A percentile compares a stretch with the other conserved stretches of the same genome.
Evolutionary conservation across 2,797 vertebrate species (phyloP).

Genomic region (Trachurus trachurus): DNA sequence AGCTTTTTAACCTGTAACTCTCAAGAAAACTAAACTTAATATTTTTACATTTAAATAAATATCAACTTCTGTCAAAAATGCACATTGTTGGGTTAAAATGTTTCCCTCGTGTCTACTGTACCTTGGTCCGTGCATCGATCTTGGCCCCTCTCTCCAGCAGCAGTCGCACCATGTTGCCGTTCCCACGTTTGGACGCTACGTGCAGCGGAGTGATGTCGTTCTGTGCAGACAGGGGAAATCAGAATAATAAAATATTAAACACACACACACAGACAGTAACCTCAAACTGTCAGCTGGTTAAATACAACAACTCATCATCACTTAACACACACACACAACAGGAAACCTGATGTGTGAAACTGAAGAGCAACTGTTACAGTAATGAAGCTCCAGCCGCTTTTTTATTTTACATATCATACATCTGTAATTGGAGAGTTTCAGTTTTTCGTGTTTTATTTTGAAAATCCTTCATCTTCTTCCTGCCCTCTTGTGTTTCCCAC

Average conservation of each 20-base stretch:
- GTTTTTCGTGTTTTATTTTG: no score
- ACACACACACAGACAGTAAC: no score
- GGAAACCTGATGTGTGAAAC: not conserved
- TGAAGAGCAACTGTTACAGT: not conserved
- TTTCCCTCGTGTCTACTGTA: constrained; percentile 69
- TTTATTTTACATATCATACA: not conserved
- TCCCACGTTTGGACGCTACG: constrained; percentile 97
- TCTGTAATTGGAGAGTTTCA: not conserved
- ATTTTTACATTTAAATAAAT: not conserved
- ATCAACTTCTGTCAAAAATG: not conserved
- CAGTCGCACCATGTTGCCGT: constrained; percentile 97
- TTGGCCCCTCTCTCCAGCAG: constrained; percentile 95
- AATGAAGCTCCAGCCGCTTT: not conserved
- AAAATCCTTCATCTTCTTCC: no score
- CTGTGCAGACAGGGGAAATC: constrained; percentile 75
- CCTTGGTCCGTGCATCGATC: constrained; percentile 98
- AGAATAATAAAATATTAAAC: not conserved
- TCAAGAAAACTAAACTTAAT: no score
- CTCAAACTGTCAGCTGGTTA: not conserved
- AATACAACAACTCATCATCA: not conserved
- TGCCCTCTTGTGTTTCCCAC: no score
- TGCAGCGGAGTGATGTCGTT: constrained; percentile 98
- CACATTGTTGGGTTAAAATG: not conserved
- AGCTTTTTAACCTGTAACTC: no score
- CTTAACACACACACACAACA: not conserved